Base-by-base conservation (phyloP, 1,140 invertebrate species). In the Cecropterus lyciades region DNA sequence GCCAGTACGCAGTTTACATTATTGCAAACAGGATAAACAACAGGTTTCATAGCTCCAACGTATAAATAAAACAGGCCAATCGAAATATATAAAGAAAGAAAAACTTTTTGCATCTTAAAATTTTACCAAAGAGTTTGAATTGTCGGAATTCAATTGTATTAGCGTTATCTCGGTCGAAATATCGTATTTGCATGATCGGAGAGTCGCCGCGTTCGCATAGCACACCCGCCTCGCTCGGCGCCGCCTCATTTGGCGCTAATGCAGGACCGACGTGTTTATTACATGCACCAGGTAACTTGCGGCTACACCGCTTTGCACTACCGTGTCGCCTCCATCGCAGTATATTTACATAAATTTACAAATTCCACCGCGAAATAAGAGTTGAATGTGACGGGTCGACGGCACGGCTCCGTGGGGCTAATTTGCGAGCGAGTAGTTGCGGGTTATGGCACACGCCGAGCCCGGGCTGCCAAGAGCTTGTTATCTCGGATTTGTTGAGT, bases 181-280 rank as follows among this genome's bases (percentile, higher is more conserved):
- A 10, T 37, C 13, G 13, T 8, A 42, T 42, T 55, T 42, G 52
- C 40, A 43, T 37, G 33, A 37, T 11, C 11, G 10, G 33, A 37
- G 33, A 3, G 30, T 8, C 9, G 10, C 10, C 11, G 11, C 10
- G 11, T n/a, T 37, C 6, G 9, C 33, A 7, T 4, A 3, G 33
- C 33, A 30, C 27, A 10, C 33, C 4, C 33, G 1, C 4, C 11
- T 10, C 33, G 33, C 33, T 1, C 11, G 42, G 17, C 27, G 14
- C 43, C 55, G 60, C 45, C 51, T 73, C 64, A 67, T 73, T 69
- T 48, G 65, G 53, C 67, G 42, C 59, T 73, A 67, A 70, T 73
- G 64, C 43, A 51, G 63, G 48, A 48, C 40, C 65, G 45, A 45
- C 60, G 65, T 72, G 71, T 67, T 73, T 70, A 67, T 67, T 67